Evolutionary conservation across 1,140 invertebrate genomes (phyloP), one percentile per base, ranked within the genome.

Genomic region (Lucilia sericata): DNA sequence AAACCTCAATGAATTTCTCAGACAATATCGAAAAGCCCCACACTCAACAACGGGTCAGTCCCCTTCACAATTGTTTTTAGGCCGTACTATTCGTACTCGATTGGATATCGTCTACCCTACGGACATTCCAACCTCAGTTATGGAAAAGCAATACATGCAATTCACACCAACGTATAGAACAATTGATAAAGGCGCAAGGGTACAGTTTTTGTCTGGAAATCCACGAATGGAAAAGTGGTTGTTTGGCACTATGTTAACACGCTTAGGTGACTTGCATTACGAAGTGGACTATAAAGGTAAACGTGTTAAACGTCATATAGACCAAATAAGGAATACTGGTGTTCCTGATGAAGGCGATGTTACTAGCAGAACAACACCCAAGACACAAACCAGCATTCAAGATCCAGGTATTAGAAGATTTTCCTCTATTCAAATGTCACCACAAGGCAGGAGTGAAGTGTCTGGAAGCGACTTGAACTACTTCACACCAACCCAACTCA

Each of bases 161-260:
- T 74, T 19, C 25, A 9, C n/a, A 74, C 25, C 70, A 21, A 74
- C n/a, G 70, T 74, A 25, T 74, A 13, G 70, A 25, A 25, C n/a
- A 74, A 21, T 74, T 25, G 70, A 19, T 21, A 9, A 19, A 74
- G 70, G 70, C 70, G 9, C n/a, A 74, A 74, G n/a, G n/a, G 82
- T 82, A 34, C 55, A 82, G 19, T 82, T 82, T 34, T 55, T 82
- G 12, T 82, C 82, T 10, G 82, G 49, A 51, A 82, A 82, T 60
- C 55, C 82, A 21, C 49, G 82, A 82, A 82, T 82, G 82, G 47
- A 82, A 8, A 82, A 82, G 55, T 82, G 82, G 82, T 34, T 82
- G 25, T 30, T 19, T 12, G 51, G 51, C 17, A 82, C 49, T 21
- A 60, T 82, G 19, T n/a, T 25, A n/a, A 60, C 49, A 82, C 82